Conservation (phyloP, 1,140 invertebrate species). For the Asbolus verrucosus region DNA sequence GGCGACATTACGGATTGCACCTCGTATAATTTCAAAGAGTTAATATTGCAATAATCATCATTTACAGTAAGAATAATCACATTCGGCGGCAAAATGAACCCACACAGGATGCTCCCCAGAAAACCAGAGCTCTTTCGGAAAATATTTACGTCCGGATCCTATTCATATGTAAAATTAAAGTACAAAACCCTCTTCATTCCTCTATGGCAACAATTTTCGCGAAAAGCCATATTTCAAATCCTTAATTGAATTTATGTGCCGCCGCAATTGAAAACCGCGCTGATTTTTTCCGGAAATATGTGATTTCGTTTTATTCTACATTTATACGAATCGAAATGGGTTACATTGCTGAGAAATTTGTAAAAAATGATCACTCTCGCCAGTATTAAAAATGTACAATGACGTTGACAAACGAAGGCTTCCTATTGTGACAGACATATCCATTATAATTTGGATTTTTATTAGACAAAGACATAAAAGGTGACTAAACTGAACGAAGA, state of each 20-base stretch:
- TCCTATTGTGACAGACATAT: conserved; percentile 12
- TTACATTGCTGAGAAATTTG: neutral
- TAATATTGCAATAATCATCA: neutral
- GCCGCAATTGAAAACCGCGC: neutral
- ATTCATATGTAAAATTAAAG: conserved; percentile 24
- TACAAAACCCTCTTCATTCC: conserved; percentile 5
- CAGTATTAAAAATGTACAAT: neutral
- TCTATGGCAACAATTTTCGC: conserved; percentile 10
- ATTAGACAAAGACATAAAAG: neutral
- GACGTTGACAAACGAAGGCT: conserved; percentile 18
- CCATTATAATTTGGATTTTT: conserved; percentile 15
- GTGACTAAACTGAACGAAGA: too few relatives aligned
- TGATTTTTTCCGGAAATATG: neutral
- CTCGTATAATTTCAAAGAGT: neutral
- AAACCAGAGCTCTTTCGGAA: too few relatives aligned
- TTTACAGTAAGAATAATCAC: too few relatives aligned
- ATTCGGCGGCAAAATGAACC: too few relatives aligned
- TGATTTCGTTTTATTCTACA: neutral
- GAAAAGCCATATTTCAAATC: conserved; percentile 14
- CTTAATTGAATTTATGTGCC: conserved; percentile 13
- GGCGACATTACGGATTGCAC: neutral
- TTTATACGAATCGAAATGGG: neutral
- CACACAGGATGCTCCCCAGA: too few relatives aligned
- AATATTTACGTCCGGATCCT: too few relatives aligned
- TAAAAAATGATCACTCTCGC: conserved; percentile 5